Conservation (phyloP, 1,140 invertebrate species). For the Aricia agestis region DNA sequence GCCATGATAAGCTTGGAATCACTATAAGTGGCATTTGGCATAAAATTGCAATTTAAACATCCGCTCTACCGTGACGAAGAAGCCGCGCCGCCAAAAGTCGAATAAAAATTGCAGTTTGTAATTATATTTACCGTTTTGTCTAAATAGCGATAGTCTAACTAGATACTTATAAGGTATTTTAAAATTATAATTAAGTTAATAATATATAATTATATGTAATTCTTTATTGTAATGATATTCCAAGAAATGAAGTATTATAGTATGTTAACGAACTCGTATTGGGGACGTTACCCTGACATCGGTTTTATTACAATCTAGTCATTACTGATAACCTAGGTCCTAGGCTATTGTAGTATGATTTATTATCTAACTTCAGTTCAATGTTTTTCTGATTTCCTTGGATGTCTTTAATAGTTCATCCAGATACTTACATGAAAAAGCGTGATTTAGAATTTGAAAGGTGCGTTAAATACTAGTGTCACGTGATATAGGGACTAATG, state of each 20-base stretch:
- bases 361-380: not conserved
- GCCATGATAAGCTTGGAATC: not conserved
- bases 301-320: not conserved
- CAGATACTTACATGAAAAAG: too few relatives aligned
- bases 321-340: not conserved
- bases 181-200: not conserved
- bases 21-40: not conserved
- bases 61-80: not conserved
- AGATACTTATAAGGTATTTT: not conserved
- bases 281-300: constrained; percentile 1
- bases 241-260: not conserved
- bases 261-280: not conserved
- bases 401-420: too few relatives aligned
- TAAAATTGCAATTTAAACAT: not conserved
- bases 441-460: too few relatives aligned
- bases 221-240: not conserved
- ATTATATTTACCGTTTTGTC: not conserved
- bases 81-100: not conserved
- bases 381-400: not conserved
- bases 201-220: not conserved
- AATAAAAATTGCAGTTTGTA: not conserved
- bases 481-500: too few relatives aligned
- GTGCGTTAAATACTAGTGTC: too few relatives aligned
- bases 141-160: too few relatives aligned
- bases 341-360: not conserved